Evolutionary conservation across 2,888 invertebrate species (phyloP).

Genomic region (Griposia aprilina): DNA sequence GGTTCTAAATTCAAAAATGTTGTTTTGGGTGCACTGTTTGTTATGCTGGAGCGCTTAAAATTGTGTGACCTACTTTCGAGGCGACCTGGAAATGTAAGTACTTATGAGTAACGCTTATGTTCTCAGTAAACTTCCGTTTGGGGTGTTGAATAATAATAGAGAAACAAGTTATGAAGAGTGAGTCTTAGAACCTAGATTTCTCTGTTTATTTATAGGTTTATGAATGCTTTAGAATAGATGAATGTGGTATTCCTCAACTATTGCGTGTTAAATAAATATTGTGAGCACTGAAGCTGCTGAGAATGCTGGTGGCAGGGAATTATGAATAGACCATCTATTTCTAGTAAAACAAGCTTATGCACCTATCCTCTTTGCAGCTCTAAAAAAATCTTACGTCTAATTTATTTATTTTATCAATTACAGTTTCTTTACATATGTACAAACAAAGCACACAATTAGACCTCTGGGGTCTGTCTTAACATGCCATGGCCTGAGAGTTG

Average conservation of each 20-base stretch:
- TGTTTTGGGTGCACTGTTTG: constrained; percentile 12
- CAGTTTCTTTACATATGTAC: too few relatives aligned
- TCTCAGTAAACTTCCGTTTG: constrained; percentile 8
- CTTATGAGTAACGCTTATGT: constrained; percentile 32
- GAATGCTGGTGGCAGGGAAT: neutral
- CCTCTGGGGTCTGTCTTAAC: too few relatives aligned
- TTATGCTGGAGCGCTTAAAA: constrained; percentile 1
- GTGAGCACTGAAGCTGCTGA: neutral
- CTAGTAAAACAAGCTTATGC: neutral
- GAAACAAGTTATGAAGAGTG: neutral
- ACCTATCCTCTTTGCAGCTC: neutral
- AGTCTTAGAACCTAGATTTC: constrained; percentile 10
- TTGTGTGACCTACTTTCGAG: constrained; percentile 38
- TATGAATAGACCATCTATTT: neutral
- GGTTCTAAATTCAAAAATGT: constrained; percentile 42
- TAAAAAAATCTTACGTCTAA: too few relatives aligned
- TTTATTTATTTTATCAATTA: too few relatives aligned
- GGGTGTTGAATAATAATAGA: constrained; percentile 27
- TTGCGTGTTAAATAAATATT: neutral
- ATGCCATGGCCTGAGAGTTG: too few relatives aligned
- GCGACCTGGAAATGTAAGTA: constrained; percentile 26
- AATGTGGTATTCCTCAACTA: neutral
- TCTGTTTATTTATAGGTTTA: neutral
- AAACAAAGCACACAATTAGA: too few relatives aligned
- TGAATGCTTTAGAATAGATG: neutral